Percentiles rank a stretch among this genome's conserved stretches.
These are phyloP conservation scores for Cybosia mesomella DNA, from an alignment of 2,888 invertebrate species.

Conservation along the genomic window DNA sequence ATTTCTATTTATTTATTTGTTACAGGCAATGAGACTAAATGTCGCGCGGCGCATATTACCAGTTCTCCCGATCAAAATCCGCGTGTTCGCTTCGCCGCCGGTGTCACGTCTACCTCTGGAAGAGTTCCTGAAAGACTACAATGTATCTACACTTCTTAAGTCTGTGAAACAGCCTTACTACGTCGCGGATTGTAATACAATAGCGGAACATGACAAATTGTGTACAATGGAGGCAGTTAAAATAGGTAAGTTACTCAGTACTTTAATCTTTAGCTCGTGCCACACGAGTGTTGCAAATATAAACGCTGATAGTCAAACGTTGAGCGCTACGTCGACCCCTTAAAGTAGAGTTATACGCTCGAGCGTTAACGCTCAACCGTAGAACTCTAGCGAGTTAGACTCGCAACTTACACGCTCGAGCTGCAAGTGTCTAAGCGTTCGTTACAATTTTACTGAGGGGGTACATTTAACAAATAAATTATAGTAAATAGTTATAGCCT, in stretches of 20 bases:
- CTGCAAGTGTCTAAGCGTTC: too few relatives aligned
- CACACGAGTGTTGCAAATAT: too few relatives aligned
- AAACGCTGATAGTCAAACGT: too few relatives aligned
- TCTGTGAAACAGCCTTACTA: constrained; percentile 36
- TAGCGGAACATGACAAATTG: constrained; percentile 55
- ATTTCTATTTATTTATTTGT: constrained; percentile 8
- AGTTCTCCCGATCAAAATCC: constrained; percentile 48
- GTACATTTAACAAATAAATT: too few relatives aligned
- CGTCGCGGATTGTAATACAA: constrained; percentile 45
- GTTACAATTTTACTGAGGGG: too few relatives aligned
- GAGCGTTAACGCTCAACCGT: too few relatives aligned
- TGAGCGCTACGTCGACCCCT: too few relatives aligned
- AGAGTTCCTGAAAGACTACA: constrained; percentile 46
- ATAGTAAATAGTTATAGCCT: too few relatives aligned
- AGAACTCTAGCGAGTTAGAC: too few relatives aligned
- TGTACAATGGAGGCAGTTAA: constrained; percentile 24
- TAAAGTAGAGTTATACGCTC: too few relatives aligned
- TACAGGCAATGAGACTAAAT: constrained; percentile 56
- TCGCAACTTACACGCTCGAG: too few relatives aligned
- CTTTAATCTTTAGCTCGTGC: too few relatives aligned
- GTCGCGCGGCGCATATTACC: constrained; percentile 57
- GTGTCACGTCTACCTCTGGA: constrained; percentile 40
- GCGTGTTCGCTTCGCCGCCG: constrained; percentile 50
- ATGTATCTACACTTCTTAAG: constrained; percentile 54
- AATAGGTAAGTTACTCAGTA: constrained; percentile 47